These are phyloP conservation scores for Bhutanitis thaidina DNA, from an alignment of 2,888 invertebrate species.

Conservation along the genomic window DNA sequence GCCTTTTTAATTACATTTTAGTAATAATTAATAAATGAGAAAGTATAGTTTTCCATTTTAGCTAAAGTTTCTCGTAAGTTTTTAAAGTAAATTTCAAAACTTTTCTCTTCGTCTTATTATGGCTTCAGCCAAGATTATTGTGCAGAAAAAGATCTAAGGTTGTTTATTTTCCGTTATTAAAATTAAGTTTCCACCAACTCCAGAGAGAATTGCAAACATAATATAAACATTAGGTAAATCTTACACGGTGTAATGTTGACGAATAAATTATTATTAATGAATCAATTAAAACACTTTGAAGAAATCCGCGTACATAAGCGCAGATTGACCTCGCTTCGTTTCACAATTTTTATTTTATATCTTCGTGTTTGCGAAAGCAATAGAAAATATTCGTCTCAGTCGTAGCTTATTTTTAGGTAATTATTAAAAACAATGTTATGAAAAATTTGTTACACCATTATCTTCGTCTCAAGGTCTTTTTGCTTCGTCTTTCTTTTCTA, in stretches of 20 bases:
- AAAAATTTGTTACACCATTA: background rate
- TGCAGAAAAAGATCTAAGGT: no score
- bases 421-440: slow-evolving; percentile 22
- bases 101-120: no score
- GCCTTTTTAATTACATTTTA: no score
- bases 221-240: no score
- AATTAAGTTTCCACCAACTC: no score
- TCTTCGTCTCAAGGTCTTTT: background rate
- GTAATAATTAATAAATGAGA: no score
- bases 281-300: slow-evolving; percentile 37
- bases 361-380: slow-evolving; percentile 68
- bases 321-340: slow-evolving; percentile 50
- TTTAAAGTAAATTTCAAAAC: no score
- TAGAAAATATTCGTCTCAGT: slow-evolving; percentile 36
- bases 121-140: no score
- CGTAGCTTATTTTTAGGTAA: slow-evolving; percentile 26
- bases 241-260: background rate
- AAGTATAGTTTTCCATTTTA: no score
- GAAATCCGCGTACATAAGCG: slow-evolving; percentile 46
- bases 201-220: no score
- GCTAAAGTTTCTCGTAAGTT: no score
- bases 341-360: slow-evolving; percentile 62
- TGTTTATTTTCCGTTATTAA: no score
- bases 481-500: background rate
- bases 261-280: background rate